Conservation (phyloP, 2,888 invertebrate species). For the Rotaria socialis region DNA sequence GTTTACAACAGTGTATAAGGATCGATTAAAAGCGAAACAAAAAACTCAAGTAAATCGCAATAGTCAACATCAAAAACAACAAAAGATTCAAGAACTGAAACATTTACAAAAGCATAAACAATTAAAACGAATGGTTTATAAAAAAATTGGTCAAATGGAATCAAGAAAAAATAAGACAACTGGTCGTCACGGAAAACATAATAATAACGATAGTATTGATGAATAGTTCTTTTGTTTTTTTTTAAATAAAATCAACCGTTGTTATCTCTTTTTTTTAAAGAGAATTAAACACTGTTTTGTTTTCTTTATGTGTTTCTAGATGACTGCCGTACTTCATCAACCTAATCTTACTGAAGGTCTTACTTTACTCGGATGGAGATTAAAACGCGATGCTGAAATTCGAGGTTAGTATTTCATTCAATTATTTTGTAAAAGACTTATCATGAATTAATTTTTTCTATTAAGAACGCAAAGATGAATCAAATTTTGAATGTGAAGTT, state of each 20-base stretch:
- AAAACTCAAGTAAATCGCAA: constrained; percentile 31
- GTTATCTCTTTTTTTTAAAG: neutral
- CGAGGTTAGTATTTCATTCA: neutral
- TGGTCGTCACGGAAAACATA: neutral
- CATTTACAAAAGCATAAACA: constrained; percentile 45
- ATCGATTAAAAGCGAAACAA: constrained; percentile 38
- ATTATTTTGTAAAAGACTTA: too few relatives aligned
- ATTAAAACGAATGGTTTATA: constrained; percentile 41
- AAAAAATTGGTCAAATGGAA: constrained; percentile 43
- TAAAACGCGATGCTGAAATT: constrained; percentile 13
- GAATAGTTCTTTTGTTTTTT: neutral
- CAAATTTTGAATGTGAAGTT: constrained; percentile 29
- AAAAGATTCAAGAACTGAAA: constrained; percentile 40
- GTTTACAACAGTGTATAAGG: constrained; percentile 43
- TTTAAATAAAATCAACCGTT: neutral
- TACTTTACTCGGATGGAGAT: neutral
- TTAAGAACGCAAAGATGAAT: neutral
- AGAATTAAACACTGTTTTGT: too few relatives aligned
- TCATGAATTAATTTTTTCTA: too few relatives aligned
- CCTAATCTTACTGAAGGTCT: constrained; percentile 10
- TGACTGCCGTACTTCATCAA: constrained; percentile 12
- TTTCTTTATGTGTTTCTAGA: neutral
- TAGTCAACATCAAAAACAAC: constrained; percentile 38
- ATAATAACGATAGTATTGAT: neutral
- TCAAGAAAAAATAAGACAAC: constrained; percentile 32